phyloP scores from a whole-genome alignment of 1,140 invertebrate genomes.

The Pygmarrhopalites habei region DNA sequence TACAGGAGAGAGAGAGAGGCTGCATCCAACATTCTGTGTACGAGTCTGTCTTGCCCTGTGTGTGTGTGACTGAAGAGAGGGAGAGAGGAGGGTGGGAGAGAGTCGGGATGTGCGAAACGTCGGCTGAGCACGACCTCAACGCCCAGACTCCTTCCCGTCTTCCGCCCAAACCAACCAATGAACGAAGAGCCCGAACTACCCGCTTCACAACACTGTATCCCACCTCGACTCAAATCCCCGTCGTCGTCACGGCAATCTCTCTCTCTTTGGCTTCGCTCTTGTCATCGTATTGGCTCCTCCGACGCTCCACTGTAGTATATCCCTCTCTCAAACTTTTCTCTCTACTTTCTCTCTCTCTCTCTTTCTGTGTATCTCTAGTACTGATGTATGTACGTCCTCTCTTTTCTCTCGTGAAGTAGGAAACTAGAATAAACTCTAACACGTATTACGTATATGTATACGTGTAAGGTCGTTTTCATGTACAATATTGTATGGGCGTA shows the following conservation, averaged over 20 bases:
- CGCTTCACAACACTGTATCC: too few relatives aligned
- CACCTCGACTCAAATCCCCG: background rate
- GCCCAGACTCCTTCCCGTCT: slow-evolving; percentile 26
- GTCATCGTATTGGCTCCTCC: slow-evolving; percentile 16
- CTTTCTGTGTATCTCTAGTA: background rate
- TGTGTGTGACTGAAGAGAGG: background rate
- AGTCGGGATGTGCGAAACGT: background rate
- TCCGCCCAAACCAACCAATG: slow-evolving; percentile 13
- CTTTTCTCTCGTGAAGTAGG: too few relatives aligned
- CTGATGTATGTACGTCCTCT: background rate
- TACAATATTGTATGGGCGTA: too few relatives aligned
- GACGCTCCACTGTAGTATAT: slow-evolving; percentile 6
- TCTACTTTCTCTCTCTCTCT: background rate
- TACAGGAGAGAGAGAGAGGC: too few relatives aligned
- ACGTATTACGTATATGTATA: too few relatives aligned
- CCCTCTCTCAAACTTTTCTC: slow-evolving; percentile 13
- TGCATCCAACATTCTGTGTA: too few relatives aligned
- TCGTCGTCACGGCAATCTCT: slow-evolving; percentile 6
- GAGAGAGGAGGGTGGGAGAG: background rate
- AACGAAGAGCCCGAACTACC: background rate
- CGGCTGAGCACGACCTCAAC: background rate
- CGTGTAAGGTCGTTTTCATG: too few relatives aligned
- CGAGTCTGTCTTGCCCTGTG: too few relatives aligned
- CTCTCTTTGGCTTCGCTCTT: slow-evolving; percentile 5
- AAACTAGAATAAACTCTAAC: too few relatives aligned